Evolutionary conservation across 2,888 invertebrate species (phyloP), one percentile per base, ranked within the genome.

Genomic region (Drosophila dives): DNA sequence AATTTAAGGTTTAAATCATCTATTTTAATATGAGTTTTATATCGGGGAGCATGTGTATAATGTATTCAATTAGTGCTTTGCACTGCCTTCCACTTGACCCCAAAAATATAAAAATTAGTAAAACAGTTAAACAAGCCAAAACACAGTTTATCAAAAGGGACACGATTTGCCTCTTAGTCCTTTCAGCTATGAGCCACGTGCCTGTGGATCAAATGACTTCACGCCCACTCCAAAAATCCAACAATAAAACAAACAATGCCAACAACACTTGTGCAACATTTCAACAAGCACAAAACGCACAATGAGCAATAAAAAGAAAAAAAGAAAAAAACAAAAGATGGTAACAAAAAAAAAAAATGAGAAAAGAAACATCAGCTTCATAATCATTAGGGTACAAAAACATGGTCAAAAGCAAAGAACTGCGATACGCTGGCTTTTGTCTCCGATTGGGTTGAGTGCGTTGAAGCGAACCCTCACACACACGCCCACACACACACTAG

Each of bases 351-450:
- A 45, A 53, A 45, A 42, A 56, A 38, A 48, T 29, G 50, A 45
- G 40, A 56, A 42, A 51, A 53, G 62, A 64, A 60, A 70, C 64
- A 56, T 74, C 80, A 81, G 74, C 70, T 67, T 75, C 81, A 89
- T 85, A 85, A 86, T 89, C 85, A 85, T 85, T 89, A 81, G 77
- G 78, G 66, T 72, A 81, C 74, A 85, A 89, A 83, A 72, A 70
- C 66, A 74, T 68, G 61, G 33, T 33, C 59, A 50, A 59, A 40
- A 73, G 53, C 64, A 73, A 61, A 40, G 45, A 49, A 32, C 62
- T 67, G 38, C 33, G 42, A 63, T 48, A 56, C 58, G 63, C 64
- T 69, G 61, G 69, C 75, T 69, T 68, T 63, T 74, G 71, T 79
- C 64, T 73, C 40, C 63, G 32, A 60, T 59, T 76, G 74, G 79